Evolutionary conservation across 2,888 invertebrate genomes (phyloP), one percentile per base, ranked within the genome.

Genomic region (Phoronis australis): DNA sequence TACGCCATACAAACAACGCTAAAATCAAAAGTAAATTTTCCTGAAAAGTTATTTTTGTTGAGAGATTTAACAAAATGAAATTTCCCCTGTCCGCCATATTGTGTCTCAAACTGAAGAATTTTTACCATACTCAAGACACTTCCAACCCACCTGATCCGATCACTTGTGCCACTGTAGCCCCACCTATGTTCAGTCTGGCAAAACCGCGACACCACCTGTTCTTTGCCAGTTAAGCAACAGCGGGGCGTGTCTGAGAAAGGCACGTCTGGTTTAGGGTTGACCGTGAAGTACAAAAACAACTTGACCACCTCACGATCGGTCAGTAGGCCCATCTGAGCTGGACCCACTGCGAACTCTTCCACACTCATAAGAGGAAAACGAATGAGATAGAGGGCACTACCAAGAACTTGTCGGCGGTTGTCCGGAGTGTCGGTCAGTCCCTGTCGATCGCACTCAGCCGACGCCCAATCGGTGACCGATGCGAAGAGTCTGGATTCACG

Each of bases 131-230:
- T n/a, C n/a, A n/a, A n/a, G n/a, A n/a, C n/a, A n/a, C n/a, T n/a
- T n/a, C n/a, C 37, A 18, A 44, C 60, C 57, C 63, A 84, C 84
- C 84, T 82, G 57, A 90, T 88, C 60, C 88, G 79, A 73, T 90
- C 90, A 45, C 87, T 85, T 0, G 87, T 87, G 3, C 89, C 89
- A 70, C 85, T 87, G 65, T 89, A 90, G 0, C 89, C 89, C 90
- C 90, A 90, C 49, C 88, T 80, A 24, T 84, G 85, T 68, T 88
- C 88, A 0, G 86, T 86, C 68, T 87, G 84, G 27, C 85, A 84
- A 73, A 90, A 90, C 51, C 85, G 78, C 51, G 84, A 84, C 24
- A 86, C 86, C 0, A 84, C 84, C 64, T 86, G 81, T 68, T 89
- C 88, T 66, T 87, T 87, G 1, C 88, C 88, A 4, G 86, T 85